Conservation (phyloP, 2,113 vertebrate genomes). For the Pseudopodoces humilis region DNA sequence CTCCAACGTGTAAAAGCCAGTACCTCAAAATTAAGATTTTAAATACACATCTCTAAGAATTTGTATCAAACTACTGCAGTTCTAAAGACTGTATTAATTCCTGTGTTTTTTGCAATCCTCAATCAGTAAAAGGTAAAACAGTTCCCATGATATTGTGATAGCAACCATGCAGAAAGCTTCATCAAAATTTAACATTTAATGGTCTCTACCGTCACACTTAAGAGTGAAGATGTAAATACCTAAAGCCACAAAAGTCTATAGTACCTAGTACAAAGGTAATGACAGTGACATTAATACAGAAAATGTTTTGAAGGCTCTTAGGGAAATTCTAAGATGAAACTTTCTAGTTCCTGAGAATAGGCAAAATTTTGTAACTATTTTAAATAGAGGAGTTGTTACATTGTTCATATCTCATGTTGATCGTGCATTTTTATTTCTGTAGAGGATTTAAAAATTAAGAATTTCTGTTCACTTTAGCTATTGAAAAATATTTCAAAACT, state of each 20-base stretch:
- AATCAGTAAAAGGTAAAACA: constrained; percentile 7
- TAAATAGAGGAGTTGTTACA: background rate
- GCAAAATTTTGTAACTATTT: background rate
- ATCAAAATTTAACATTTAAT: background rate
- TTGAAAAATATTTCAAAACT: background rate
- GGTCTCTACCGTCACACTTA: background rate
- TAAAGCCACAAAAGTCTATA: background rate
- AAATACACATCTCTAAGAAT: background rate
- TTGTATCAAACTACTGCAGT: background rate
- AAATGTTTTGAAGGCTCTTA: background rate
- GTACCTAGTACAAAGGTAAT: background rate
- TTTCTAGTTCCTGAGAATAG: background rate
- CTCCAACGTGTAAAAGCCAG: background rate
- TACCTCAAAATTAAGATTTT: background rate
- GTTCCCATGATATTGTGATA: background rate
- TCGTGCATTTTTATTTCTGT: background rate
- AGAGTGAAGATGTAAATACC: background rate
- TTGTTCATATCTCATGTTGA: background rate
- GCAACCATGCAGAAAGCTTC: background rate
- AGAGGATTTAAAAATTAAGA: background rate
- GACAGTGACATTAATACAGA: background rate
- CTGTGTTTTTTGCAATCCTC: background rate
- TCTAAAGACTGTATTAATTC: background rate
- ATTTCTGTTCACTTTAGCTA: background rate
- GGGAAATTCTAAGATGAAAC: background rate